Evolutionary conservation across 1,140 invertebrate genomes (phyloP), one percentile per base, ranked within the genome.

Genomic region (Panagrolaimus sp.): DNA sequence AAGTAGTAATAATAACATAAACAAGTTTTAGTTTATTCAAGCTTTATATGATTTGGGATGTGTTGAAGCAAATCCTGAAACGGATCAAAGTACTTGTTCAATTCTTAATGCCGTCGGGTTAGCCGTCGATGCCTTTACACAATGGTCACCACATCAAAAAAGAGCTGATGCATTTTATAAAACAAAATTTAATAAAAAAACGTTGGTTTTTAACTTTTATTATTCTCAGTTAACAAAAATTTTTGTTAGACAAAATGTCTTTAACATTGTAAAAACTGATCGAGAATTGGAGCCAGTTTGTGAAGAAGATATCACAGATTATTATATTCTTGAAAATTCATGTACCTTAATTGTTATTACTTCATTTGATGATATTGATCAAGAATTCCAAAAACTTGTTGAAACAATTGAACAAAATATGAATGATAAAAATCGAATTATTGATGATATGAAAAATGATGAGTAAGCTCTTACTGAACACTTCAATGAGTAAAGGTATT

Each of bases 321-420:
- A 5, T 12, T 28, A 58, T 12, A 1, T 26, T n/a, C 21, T 58
- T 5, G 52, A 58, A 21, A 58, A 58, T 21, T 12, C 28, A 1
- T n/a, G 52, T 28, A 58, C 52, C 52, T 26, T 58, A 4, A 26
- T 58, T 28, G 52, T 58, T 21, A 58, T 58, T 58, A 58, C 52
- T 5, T 58, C 52, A 21, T 58, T 58, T 58, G 52, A 48, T 48
- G 17, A 17, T 12, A 26, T 58, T 12, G 8, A n/a, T 3, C 52
- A 58, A 28, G 32, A 38, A 38, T 38, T 38, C 7, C 32, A 38
- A 38, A 38, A 38, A 7, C 52, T 58, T 24, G 17, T 28, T 28
- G 52, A 58, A 21, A 58, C 10, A 26, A 58, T 28, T 28, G 21
- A 21, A 21, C 52, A 58, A 28, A 26, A 58, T 21, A 12, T 58